Conservation (phyloP, 2,113 vertebrate genomes). For the Corythornis cristatus region DNA sequence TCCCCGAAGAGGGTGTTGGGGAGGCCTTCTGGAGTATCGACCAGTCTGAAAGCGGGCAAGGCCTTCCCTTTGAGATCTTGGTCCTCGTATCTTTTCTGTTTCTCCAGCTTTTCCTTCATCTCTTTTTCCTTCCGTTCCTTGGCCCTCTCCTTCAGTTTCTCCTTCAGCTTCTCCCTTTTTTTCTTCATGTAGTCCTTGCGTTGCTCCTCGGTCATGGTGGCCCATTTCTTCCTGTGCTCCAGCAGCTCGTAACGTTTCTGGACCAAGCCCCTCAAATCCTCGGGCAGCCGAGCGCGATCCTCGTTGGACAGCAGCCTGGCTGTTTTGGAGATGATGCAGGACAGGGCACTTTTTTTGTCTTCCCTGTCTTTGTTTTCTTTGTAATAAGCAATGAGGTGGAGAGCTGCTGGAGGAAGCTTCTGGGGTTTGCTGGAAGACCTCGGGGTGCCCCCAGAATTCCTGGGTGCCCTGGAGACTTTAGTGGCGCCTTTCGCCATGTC, state of each 20-base stretch:
- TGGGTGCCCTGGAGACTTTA: constrained; percentile 79
- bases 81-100: constrained; percentile 91
- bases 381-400: constrained; percentile 94
- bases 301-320: constrained; percentile 89
- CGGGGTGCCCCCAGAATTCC: constrained; percentile 77
- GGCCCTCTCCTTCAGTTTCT: constrained; percentile 89
- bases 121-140: constrained; percentile 91
- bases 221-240: constrained; percentile 90
- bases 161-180: constrained; percentile 87
- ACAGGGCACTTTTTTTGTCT: constrained; percentile 90
- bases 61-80: constrained; percentile 86
- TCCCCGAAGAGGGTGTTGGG: constrained; percentile 95
- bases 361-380: constrained; percentile 93
- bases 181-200: constrained; percentile 87
- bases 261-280: constrained; percentile 87
- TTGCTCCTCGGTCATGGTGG: constrained; percentile 93
- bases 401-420: constrained; percentile 90
- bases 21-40: constrained; percentile 94
- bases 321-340: constrained; percentile 88
- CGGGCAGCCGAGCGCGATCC: constrained; percentile 89
- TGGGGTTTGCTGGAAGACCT: constrained; percentile 83
- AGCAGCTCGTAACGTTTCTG: constrained; percentile 92
- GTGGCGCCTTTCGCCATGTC: constrained; percentile 90
- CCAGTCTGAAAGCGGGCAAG: constrained; percentile 87
- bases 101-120: constrained; percentile 87